Conservation (phyloP, 2,797 vertebrate genomes). For the Pogonophryne albipinna region DNA sequence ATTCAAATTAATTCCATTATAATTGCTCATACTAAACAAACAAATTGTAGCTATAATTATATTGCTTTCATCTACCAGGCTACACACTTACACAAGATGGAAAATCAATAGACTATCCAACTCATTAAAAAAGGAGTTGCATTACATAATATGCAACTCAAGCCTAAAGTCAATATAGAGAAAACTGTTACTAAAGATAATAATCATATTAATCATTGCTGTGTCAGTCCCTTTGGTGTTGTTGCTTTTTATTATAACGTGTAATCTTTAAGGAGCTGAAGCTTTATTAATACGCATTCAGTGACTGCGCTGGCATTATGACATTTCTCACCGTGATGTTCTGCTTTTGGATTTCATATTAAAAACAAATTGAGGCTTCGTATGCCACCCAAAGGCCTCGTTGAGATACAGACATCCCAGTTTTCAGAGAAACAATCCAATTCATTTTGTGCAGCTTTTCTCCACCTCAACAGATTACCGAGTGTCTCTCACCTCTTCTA, state of each 20-base stretch:
- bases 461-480: constrained; percentile 10
- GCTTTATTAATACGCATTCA: constrained; percentile 44
- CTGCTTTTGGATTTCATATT: constrained; percentile 27
- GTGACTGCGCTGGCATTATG: constrained; percentile 43
- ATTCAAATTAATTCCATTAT: no score
- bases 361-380: constrained; percentile 23
- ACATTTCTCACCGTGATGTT: constrained; percentile 37
- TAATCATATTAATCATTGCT: constrained; percentile 6
- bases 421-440: constrained; percentile 1
- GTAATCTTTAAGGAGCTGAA: constrained; percentile 11
- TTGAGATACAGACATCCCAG: background rate
- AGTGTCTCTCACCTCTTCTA: background rate
- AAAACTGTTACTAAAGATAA: constrained; percentile 16
- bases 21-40: no score
- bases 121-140: background rate
- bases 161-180: background rate
- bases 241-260: constrained; percentile 21
- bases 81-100: no score
- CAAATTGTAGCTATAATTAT: no score
- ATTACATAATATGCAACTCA: background rate
- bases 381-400: constrained; percentile 18
- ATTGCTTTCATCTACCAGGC: no score
- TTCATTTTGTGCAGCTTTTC: background rate
- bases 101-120: constrained; percentile 1
- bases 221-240: constrained; percentile 12